Conservation (phyloP, 2,888 invertebrate species). For the Epinotia bilunana region DNA sequence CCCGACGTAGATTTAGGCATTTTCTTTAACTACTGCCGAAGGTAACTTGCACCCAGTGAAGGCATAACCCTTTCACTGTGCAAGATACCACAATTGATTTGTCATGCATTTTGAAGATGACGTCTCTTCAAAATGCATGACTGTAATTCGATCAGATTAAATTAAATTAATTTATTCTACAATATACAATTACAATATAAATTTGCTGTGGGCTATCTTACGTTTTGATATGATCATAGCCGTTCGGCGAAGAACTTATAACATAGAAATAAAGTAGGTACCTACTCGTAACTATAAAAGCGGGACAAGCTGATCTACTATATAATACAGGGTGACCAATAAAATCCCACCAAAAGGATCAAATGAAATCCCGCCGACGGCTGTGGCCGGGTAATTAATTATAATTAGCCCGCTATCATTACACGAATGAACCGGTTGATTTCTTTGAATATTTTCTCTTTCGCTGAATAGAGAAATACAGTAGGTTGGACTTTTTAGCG, state of each 20-base stretch:
- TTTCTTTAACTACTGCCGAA: no score
- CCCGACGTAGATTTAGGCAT: no score
- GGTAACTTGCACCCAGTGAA: no score
- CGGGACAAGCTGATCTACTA: not conserved
- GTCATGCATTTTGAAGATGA: no score
- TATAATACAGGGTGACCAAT: constrained; percentile 1
- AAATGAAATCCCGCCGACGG: constrained; percentile 21
- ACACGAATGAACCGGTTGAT: constrained; percentile 70
- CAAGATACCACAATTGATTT: no score
- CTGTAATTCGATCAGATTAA: no score
- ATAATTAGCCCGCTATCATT: constrained; percentile 64
- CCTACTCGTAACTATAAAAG: not conserved
- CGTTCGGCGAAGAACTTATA: not conserved
- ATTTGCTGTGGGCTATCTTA: not conserved
- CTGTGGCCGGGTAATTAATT: constrained; percentile 56
- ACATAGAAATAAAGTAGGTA: not conserved
- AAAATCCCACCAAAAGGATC: constrained; percentile 7
- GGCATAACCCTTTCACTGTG: no score
- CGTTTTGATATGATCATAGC: not conserved
- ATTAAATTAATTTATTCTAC: no score
- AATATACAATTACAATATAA: no score
- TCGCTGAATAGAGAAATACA: constrained; percentile 46
- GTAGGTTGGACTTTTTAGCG: not conserved
- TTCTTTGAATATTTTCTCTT: constrained; percentile 72
- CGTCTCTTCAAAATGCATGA: no score